Base-by-base conservation (phyloP, 2,113 vertebrate species). In the Vanacampus margaritifer region DNA sequence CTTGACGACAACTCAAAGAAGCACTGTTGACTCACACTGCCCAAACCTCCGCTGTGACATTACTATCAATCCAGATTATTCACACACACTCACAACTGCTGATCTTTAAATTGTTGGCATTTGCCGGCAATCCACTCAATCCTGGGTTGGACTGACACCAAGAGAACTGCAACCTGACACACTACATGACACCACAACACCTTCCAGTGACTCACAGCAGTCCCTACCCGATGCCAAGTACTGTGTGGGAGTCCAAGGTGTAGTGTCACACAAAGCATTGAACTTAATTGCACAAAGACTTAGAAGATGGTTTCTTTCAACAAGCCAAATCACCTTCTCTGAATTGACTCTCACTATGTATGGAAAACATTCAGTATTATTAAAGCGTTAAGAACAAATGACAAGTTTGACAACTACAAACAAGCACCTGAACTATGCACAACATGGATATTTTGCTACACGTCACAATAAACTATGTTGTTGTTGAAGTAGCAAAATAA, bases 91-190 rank as follows among this genome's bases (percentile, higher is more conserved):
- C 28, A 32, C 9, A 3, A 24, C 8, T 23, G 23, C 43, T 17
- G 4, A 45, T 13, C 63, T 72, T 74, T 80, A 23, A 69, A 80
- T 75, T 76, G 81, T 81, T 75, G 75, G 85, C 59, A 45, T 65
- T 57, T 75, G 53, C 67, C 72, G n/a, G n/a, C n/a, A n/a, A n/a
- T 75, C 37, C 51, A 24, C 28, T 3, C 65, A 16, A 50, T 62
- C 69, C 80, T 39, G 50, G 24, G 58, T 51, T 35, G 56, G 70
- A 41, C 73, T 66, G 68, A 75, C 64, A 73, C 74, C 67, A 28
- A 69, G 12, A 73, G 12, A 64, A 66, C 53, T 37, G 80, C 67
- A 78, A 84, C 67, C 60, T 26, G 48, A 81, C 53, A 39, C 67
- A 26, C 69, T 67, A 67, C 65, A 68, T 28, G 74, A 63, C 78